Evolutionary conservation across 1,140 invertebrate genomes (phyloP).

Genomic region (Cataglyphis hispanica): DNA sequence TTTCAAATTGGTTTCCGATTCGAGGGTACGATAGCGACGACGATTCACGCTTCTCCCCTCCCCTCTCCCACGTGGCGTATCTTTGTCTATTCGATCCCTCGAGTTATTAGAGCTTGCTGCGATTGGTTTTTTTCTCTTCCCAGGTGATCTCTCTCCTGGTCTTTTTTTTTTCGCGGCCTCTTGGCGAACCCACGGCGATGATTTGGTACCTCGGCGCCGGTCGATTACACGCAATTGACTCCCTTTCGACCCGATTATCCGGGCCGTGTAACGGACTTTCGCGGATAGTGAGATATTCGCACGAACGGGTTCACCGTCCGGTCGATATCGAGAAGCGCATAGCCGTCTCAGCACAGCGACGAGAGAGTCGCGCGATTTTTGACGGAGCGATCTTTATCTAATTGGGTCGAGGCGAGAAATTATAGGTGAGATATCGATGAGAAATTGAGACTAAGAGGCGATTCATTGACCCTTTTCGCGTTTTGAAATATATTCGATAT

Average conservation of each 20-base stretch:
- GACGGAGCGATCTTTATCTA: constrained; percentile 52
- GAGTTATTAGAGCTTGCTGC: constrained; percentile 76
- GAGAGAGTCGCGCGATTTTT: constrained; percentile 39
- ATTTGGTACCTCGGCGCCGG: constrained; percentile 65
- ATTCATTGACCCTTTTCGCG: constrained; percentile 28
- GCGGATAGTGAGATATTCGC: constrained; percentile 64
- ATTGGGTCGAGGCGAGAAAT: constrained; percentile 29
- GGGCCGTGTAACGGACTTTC: constrained; percentile 21
- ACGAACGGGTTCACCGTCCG: constrained; percentile 67
- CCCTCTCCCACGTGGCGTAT: constrained; percentile 16
- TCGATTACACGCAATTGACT: constrained; percentile 71
- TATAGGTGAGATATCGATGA: constrained; percentile 1
- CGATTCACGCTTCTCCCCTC: constrained; percentile 70
- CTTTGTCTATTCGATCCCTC: constrained; percentile 64
- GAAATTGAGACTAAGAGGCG: constrained; percentile 55
- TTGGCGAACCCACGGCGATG: constrained; percentile 41
- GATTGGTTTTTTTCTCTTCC: constrained; percentile 26
- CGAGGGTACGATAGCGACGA: constrained; percentile 81
- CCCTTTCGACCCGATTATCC: constrained; percentile 55
- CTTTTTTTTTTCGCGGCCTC: background rate
- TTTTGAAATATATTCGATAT: background rate
- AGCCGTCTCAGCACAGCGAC: background rate
- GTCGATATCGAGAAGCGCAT: constrained; percentile 21
- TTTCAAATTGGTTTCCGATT: constrained; percentile 86
- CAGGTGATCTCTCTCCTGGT: constrained; percentile 4